Base-by-base conservation (phyloP, 2,888 invertebrate genomes). In the Callyntrura sp. region DNA sequence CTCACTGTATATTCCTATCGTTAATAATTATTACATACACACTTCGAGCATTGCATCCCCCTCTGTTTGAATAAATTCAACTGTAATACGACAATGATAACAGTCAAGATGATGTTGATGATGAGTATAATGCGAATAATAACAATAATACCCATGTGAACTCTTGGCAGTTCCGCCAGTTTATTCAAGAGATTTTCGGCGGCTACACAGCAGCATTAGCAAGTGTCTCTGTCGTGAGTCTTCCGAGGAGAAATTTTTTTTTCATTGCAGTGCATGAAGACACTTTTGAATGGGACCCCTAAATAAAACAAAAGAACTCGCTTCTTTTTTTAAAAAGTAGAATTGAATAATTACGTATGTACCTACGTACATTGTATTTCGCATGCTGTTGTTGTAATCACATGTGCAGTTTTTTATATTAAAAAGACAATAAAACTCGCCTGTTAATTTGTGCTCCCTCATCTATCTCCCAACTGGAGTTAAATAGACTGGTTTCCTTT, bases 41-140 rank as follows among this genome's bases (percentile, higher is more conserved):
- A 45, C 48, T 35, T 81, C 60, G 43, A 81, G 48, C 82, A 82
- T 82, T 82, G 82, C n/a, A n/a, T 82, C 25, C 51, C 76, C 51
- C 76, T 23, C 48, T 45, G 51, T 35, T 35, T 23, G n/a, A 73
- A 51, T 55, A 57, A 62, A 86, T 79, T 79, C 25, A 86, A 86
- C 86, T 78, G 86, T 86, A 86, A 85, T 43, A 23, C n/a, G 65
- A 28, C 35, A 11, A 48, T 28, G 70, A 70, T 35, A 35, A 35
- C 35, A 35, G 35, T 35, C 35, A 35, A 35, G 35, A 28, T 28
- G 9, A 28, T 68, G 35, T 12, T 68, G 70, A 70, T 20, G 23
- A 73, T 17, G 73, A 73, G 14, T 20, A 73, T 73, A 73, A 20
- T 73, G 28, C 48, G 45, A 73, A 48, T 48, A 73, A 73, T 73